Evolutionary conservation across 2,797 vertebrate genomes (phyloP), one percentile per base, ranked within the genome.

Genomic region (Melanotaenia parkinsoni): DNA sequence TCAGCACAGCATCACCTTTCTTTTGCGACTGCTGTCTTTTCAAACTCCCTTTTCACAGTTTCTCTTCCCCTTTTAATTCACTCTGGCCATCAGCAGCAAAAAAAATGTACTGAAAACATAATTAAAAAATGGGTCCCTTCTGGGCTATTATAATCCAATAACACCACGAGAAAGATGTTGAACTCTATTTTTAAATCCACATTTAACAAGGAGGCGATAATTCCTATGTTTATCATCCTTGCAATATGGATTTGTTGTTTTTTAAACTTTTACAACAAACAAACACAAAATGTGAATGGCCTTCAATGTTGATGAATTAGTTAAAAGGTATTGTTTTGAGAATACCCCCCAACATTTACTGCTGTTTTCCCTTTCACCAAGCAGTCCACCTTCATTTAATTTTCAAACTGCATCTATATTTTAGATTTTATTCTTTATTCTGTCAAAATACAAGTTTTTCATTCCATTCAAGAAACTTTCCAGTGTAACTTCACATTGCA

Each of bases 1-100:
- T 88, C 81, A 86, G 63, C 67, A 8, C 79, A 77, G 79, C 65
- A 57, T 70, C 73, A 75, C 79, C 71, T 75, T 74, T 70, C 67
- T 67, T 65, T 62, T 66, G 70, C 69, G 64, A 63, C 76, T 61
- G 60, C 70, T 33, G 79, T 80, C 83, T 79, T 74, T 74, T 68
- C 68, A 70, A 33, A 69, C 74, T 67, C 45, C 72, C 66, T 20
- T 76, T 56, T 70, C 70, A 20, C 72, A 59, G 56, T 67, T 47
- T 68, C 43, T 6, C 43, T 50, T 47, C 43, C 64, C 45, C 37
- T 59, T 76, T 74, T 59, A 38, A 13, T 74, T 80, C 72, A 51
- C 58, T 66, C 59, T 28, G 59, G 72, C 79, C 67, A 68, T 72
- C 68, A 70, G 57, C 67, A 37, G 47, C 33, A 80, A 69, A 37